These are phyloP conservation scores for Mungos mungo DNA, from an alignment of 2,113 vertebrate genomes.

Conservation along the genomic window DNA sequence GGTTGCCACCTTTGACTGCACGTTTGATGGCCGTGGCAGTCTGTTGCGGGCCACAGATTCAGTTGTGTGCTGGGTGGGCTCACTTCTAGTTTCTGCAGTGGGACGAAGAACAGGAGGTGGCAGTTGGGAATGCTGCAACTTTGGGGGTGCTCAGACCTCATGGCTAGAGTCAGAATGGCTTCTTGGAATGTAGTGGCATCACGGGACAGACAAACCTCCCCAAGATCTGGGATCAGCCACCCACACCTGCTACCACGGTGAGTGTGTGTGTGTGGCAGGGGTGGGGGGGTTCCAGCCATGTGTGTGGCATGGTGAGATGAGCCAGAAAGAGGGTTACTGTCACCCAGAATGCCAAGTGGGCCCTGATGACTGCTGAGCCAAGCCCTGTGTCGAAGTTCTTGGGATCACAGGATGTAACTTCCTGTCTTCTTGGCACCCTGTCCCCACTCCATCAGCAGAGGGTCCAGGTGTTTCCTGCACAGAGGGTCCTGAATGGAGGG, in stretches of 20 bases:
- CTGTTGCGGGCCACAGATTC: background rate
- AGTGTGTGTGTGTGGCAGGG: accelerated
- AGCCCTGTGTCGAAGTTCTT: background rate
- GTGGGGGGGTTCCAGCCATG: too few relatives aligned
- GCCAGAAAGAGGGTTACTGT: background rate
- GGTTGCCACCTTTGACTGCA: background rate
- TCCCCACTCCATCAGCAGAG: background rate
- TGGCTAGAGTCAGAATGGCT: background rate
- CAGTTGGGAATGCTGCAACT: background rate
- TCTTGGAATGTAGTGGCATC: background rate
- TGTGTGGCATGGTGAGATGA: background rate
- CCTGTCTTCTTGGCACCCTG: background rate
- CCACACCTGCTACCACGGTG: background rate
- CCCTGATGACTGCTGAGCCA: background rate
- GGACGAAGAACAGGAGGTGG: accelerated
- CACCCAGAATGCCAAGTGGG: background rate
- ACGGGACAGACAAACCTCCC: background rate
- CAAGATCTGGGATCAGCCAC: background rate
- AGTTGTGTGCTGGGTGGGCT: background rate
- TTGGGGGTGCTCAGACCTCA: background rate
- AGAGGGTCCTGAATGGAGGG: background rate
- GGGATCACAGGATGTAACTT: background rate
- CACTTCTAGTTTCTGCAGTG: background rate
- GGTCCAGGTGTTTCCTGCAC: accelerated
- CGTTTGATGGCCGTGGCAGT: background rate